Evolutionary conservation across 2,113 vertebrate species (phyloP).

Genomic region (Myiopsitta monachus): DNA sequence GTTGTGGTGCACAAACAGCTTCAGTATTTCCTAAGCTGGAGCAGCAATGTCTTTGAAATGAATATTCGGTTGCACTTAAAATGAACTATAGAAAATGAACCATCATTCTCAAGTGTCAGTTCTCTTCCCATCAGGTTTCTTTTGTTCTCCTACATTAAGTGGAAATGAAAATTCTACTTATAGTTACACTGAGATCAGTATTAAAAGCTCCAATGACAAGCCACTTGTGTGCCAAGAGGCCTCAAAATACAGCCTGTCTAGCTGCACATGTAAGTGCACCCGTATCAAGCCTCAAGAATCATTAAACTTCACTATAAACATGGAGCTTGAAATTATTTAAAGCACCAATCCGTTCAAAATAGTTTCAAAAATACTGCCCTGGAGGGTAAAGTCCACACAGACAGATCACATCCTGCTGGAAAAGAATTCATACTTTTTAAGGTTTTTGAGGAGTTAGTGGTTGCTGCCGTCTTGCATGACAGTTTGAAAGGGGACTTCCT

Average conservation of each 20-base stretch:
- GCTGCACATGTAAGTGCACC: neutral
- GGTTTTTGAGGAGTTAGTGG: fast-evolving
- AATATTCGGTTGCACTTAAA: neutral
- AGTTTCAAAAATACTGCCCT: neutral
- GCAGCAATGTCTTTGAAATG: neutral
- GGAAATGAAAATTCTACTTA: neutral
- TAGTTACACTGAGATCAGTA: neutral
- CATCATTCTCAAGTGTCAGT: neutral
- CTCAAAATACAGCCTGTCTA: neutral
- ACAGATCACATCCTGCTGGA: neutral
- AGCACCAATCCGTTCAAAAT: neutral
- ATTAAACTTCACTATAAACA: neutral
- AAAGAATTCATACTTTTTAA: neutral
- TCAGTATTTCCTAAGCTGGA: neutral
- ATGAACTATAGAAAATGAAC: neutral
- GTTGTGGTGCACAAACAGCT: neutral
- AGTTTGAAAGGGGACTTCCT: neutral
- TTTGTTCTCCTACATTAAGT: neutral
- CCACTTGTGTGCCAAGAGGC: neutral
- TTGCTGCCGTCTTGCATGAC: neutral
- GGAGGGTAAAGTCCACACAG: neutral
- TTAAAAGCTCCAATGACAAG: neutral
- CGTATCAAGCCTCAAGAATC: neutral
- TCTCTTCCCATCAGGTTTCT: neutral
- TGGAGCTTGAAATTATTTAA: neutral